Base-by-base conservation (phyloP, 2,113 vertebrate genomes). In the Theristicus caerulescens region DNA sequence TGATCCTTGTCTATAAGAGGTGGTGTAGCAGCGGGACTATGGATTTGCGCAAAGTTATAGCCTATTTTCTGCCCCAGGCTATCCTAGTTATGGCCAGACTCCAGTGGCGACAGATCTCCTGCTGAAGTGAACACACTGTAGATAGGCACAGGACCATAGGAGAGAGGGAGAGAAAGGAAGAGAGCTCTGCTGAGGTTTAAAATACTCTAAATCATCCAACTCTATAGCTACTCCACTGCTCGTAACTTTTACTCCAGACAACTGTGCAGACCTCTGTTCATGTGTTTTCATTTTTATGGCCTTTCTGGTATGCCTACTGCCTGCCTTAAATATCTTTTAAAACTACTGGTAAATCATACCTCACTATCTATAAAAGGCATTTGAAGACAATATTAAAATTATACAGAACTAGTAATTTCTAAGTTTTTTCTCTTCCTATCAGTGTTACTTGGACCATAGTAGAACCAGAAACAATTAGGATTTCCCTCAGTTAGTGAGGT, bases 191-290 rank as follows among this genome's bases (percentile, higher is more conserved):
- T 61, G 84, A 74, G 81, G 78, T 87, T 91, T 85, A 88, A 94
- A 89, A 89, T 91, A 89, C 46, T 94, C 88, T 92, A 85, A 97
- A 95, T 92, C 96, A 94, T 46, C 91, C 83, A 85, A 57, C 78
- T 85, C 58, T 42, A 94, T 19, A 86, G 83, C 77, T 82, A 76
- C 71, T 61, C 67, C 49, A 46, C 49, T n/a, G 73, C 93, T 94
- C 14, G 2, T 89, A 97, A 92, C 86, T 95, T 94, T 64, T 94
- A 87, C 65, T 91, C 88, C 88, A 96, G 94, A 84, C 88, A 87
- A 93, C 86, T 4, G 4, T 78, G 88, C 82, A 93, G 90, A 88
- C 52, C 96, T 92, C 80, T 72, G 66, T 73, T 91, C 26, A 0
- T 62, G 66, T 76, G 49, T 93, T 93, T 93, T 85, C 83, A 85